Evolutionary conservation across 2,797 vertebrate species (phyloP).

Genomic region (Halcyon leucocephala): DNA sequence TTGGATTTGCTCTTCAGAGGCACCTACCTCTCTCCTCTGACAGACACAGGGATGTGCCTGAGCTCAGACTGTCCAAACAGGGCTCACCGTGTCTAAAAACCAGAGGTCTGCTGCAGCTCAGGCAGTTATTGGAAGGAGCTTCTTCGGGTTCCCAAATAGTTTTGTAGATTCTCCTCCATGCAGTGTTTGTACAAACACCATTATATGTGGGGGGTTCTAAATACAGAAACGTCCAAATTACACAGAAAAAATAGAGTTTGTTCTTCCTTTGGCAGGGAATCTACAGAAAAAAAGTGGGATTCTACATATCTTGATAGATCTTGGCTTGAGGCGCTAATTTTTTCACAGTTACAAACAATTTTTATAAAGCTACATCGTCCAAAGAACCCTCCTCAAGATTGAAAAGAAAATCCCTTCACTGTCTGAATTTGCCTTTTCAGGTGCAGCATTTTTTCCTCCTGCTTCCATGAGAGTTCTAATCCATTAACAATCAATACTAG

Average conservation of each 20-base stretch:
- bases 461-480: not conserved
- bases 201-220: not conserved
- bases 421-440: not conserved
- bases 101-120: not conserved
- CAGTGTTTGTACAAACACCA: not conserved
- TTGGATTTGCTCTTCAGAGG: accelerated
- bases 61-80: not conserved
- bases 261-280: not conserved
- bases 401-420: not conserved
- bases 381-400: not conserved
- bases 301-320: not conserved
- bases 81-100: accelerated
- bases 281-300: not conserved
- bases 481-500: not conserved
- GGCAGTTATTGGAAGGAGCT: not conserved
- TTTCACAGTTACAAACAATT: not conserved
- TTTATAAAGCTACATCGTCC: not conserved
- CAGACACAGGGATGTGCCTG: not conserved
- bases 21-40: not conserved
- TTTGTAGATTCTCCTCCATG: slow-evolving; percentile 21
- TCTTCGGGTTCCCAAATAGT: not conserved
- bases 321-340: not conserved
- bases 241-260: not conserved
- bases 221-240: not conserved
- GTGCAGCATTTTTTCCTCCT: not conserved